Conservation (phyloP, 1,140 invertebrate genomes). For the Drosophila sproati region DNA sequence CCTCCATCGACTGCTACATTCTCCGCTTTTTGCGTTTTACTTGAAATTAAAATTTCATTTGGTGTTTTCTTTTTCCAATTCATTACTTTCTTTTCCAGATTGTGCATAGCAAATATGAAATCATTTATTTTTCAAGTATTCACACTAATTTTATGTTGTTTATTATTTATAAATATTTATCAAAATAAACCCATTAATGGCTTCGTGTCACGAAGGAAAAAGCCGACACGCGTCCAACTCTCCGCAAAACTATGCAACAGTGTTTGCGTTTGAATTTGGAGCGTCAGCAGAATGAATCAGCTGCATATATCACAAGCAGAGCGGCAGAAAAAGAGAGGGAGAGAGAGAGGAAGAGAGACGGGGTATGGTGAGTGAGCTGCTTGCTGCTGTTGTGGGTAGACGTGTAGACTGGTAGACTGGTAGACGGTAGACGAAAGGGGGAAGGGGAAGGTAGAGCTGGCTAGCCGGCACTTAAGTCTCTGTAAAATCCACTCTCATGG, state of each 20-base stretch:
- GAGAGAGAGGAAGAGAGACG: neutral
- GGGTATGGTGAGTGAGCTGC: neutral
- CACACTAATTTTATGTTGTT: no score
- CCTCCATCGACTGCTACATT: no score
- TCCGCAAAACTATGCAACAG: conserved; percentile 75
- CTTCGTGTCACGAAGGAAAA: no score
- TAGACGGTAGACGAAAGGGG: neutral
- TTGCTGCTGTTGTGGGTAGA: conserved; percentile 7
- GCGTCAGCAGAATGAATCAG: conserved; percentile 81
- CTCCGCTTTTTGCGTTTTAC: no score
- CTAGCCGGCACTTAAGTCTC: conserved; percentile 73
- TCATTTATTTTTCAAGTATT: no score
- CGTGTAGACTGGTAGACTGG: no score
- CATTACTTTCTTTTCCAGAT: no score
- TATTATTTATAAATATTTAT: no score
- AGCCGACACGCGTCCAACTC: neutral
- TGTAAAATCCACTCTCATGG: conserved; percentile 82
- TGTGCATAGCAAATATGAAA: no score
- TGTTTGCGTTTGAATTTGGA: conserved; percentile 82
- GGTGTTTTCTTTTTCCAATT: no score
- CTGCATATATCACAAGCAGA: conserved; percentile 72
- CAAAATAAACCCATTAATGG: no score
- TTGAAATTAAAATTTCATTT: no score
- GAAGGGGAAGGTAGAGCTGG: conserved; percentile 8
- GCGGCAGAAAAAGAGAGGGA: conserved; percentile 22